phyloP scores from a whole-genome alignment of 2,888 invertebrate genomes.

The Heliconius erato region DNA sequence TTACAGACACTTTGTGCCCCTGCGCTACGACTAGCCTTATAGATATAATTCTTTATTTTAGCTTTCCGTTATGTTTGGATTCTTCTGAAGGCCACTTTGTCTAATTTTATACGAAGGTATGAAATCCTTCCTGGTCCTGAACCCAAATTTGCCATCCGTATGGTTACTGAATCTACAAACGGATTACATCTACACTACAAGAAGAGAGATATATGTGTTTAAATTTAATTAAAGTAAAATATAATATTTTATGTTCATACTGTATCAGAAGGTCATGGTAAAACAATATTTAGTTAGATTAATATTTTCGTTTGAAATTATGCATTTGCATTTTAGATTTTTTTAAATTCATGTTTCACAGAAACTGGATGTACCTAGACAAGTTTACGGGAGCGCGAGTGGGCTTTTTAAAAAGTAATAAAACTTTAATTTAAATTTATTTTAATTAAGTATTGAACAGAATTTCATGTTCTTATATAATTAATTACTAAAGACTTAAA shows the following conservation, averaged over 20 bases:
- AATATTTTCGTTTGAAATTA: background rate
- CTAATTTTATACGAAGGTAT: constrained; percentile 59
- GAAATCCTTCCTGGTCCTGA: constrained; percentile 57
- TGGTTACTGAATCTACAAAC: constrained; percentile 60
- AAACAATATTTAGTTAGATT: background rate
- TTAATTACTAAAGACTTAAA: too few species aligned
- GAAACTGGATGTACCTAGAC: background rate
- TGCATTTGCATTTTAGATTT: background rate
- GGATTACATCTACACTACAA: constrained; percentile 58
- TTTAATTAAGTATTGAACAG: too few species aligned
- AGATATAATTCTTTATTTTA: constrained; percentile 44
- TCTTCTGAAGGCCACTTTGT: constrained; percentile 61
- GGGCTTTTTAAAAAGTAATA: too few species aligned
- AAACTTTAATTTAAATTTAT: too few species aligned
- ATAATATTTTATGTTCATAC: background rate
- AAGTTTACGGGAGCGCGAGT: too few species aligned
- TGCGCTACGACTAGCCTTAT: background rate
- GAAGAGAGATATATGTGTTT: constrained; percentile 35
- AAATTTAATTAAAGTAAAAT: background rate
- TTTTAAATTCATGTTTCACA: background rate
- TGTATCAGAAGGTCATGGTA: background rate
- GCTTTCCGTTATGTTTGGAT: constrained; percentile 61
- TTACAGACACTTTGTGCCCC: too few species aligned
- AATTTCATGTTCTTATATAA: too few species aligned
- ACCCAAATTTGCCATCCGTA: constrained; percentile 58